A percentile compares a stretch with the other conserved stretches of the same genome.
These are phyloP conservation scores for Ornithoptera priamus DNA, from an alignment of 2,888 invertebrate species.

Conservation along the genomic window DNA sequence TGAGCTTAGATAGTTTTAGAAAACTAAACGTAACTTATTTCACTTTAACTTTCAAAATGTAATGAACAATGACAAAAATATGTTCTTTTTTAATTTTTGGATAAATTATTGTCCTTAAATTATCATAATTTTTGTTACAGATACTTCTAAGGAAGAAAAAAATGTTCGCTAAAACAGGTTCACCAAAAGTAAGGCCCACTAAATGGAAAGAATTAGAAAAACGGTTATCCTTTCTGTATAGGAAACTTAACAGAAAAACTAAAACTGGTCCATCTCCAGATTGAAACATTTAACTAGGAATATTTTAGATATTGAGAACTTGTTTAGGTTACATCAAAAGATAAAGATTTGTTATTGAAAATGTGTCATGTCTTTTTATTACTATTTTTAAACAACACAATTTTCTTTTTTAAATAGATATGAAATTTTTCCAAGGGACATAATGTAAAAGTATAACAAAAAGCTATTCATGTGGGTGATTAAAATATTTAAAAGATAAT, in stretches of 20 bases:
- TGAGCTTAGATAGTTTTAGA: neutral
- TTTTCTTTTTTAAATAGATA: neutral
- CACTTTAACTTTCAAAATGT: too few species aligned
- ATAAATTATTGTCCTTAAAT: too few species aligned
- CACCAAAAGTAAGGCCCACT: conserved; percentile 84
- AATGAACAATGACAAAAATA: too few species aligned
- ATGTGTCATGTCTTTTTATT: neutral
- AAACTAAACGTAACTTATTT: too few species aligned
- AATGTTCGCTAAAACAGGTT: conserved; percentile 79
- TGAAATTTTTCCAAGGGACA: neutral
- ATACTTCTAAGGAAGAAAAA: conserved; percentile 85
- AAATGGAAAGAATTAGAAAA: conserved; percentile 89
- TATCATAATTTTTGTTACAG: conserved; percentile 41
- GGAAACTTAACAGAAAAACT: conserved; percentile 89
- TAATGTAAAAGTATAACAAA: too few species aligned
- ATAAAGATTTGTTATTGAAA: conserved; percentile 2
- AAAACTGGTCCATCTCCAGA: conserved; percentile 81
- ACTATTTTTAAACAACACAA: neutral
- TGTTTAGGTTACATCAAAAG: conserved; percentile 14
- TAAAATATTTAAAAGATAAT: too few species aligned
- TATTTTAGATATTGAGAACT: neutral
- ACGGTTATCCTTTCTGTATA: conserved; percentile 86
- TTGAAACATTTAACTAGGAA: conserved; percentile 3
- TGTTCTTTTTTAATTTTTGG: too few species aligned
- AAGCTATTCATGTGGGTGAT: too few species aligned